Conservation (phyloP, 2,113 vertebrate genomes). For the Dicaeum eximium region DNA sequence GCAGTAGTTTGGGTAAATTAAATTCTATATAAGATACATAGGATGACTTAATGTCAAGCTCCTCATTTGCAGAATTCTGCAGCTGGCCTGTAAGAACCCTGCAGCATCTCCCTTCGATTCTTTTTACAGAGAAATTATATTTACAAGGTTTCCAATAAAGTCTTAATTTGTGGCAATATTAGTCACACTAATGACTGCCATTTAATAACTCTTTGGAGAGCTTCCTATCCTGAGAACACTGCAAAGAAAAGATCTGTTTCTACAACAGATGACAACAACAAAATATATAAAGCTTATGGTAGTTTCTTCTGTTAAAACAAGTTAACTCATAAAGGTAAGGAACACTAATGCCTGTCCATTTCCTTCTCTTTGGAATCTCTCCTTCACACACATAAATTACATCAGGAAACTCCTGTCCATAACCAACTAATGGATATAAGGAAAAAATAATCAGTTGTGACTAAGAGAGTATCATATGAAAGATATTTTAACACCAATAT, state of each 20-base stretch:
- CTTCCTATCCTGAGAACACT: background rate
- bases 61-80: background rate
- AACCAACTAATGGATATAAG: background rate
- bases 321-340: conserved; percentile 45
- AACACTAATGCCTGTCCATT: background rate
- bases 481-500: background rate
- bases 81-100: background rate
- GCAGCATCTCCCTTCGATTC: background rate
- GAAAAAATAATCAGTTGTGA: background rate
- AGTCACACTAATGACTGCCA: background rate
- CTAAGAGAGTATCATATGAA: background rate
- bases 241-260: background rate
- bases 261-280: background rate
- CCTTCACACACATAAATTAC: background rate
- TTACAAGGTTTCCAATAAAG: background rate
- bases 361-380: background rate
- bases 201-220: background rate
- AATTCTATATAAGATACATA: background rate
- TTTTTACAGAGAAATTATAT: background rate
- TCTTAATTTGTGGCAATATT: background rate
- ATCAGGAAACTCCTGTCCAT: background rate
- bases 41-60: background rate
- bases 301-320: background rate
- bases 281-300: background rate
- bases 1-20: background rate